A percentile compares a stretch with the other conserved stretches of the same genome.
phyloP scores from a whole-genome alignment of 1,140 invertebrate genomes.

The Drosophila willistoni region DNA sequence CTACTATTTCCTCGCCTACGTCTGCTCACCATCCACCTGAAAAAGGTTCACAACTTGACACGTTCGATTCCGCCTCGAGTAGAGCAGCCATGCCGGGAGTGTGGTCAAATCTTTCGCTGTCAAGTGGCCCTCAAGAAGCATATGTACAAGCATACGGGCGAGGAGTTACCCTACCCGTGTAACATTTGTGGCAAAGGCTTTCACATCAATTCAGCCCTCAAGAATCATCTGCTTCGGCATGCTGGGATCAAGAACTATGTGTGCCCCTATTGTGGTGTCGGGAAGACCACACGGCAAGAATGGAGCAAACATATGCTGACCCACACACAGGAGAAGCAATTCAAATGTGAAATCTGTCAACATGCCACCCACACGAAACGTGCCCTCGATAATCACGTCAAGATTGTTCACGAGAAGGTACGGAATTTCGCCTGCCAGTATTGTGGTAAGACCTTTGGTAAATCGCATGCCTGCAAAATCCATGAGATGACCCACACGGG shows the following conservation, averaged over 20 bases:
- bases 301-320: slow-evolving; percentile 78
- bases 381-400: slow-evolving; percentile 70
- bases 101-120: slow-evolving; percentile 71
- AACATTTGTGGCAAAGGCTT: slow-evolving; percentile 84
- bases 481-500: slow-evolving; percentile 84
- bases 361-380: slow-evolving; percentile 76
- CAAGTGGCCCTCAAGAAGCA: slow-evolving; percentile 83
- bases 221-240: slow-evolving; percentile 77
- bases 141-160: slow-evolving; percentile 84
- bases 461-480: slow-evolving; percentile 78
- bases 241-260: slow-evolving; percentile 81
- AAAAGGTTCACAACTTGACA: slow-evolving; percentile 72
- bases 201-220: slow-evolving; percentile 71
- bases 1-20: slow-evolving; percentile 65
- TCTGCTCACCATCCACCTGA: slow-evolving; percentile 74
- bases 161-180: slow-evolving; percentile 85
- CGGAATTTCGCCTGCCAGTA: slow-evolving; percentile 76
- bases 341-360: slow-evolving; percentile 70
- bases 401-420: slow-evolving; percentile 79
- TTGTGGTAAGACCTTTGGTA: slow-evolving; percentile 79
- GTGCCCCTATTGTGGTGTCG: slow-evolving; percentile 79
- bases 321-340: slow-evolving; percentile 78
- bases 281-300: slow-evolving; percentile 76
- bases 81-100: slow-evolving; percentile 65
- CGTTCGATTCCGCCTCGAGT: slow-evolving; percentile 44